A percentile compares a stretch with the other conserved stretches of the same genome.
These are phyloP conservation scores for Tylochromis polylepis DNA, from an alignment of 2,113 vertebrate species.

Conservation along the genomic window DNA sequence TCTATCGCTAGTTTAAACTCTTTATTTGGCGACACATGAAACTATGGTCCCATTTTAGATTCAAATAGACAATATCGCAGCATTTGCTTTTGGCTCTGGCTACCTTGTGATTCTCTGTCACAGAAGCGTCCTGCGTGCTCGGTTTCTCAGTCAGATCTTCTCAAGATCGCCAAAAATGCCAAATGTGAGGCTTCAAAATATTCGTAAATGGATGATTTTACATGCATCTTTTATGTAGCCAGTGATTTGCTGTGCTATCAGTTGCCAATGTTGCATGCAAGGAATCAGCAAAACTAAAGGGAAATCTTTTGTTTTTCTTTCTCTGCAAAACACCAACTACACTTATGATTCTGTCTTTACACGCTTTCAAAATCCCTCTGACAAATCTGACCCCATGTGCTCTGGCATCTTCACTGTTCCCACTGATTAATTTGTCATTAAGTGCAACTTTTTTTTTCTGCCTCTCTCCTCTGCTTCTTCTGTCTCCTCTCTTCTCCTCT, in stretches of 20 bases:
- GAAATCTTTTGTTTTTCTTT: background rate
- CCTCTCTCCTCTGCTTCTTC: background rate
- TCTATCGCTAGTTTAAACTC: fast-evolving
- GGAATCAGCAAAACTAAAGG: background rate
- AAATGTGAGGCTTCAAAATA: background rate
- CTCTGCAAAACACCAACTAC: background rate
- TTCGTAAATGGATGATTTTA: background rate
- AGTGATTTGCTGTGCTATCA: background rate
- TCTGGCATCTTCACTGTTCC: background rate
- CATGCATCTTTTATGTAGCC: background rate
- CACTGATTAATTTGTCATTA: background rate
- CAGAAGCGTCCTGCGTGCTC: background rate
- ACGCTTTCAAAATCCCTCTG: background rate
- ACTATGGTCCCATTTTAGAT: background rate
- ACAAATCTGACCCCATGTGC: background rate
- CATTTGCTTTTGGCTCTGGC: background rate
- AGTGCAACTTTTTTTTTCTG: background rate
- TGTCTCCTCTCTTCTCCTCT: background rate
- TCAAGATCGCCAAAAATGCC: fast-evolving
- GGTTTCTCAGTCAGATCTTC: background rate
- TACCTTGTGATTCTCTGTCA: background rate
- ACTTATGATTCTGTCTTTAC: background rate
- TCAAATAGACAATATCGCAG: background rate
- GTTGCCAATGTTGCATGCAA: background rate
- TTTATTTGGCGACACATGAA: background rate